A percentile compares a stretch with the other conserved stretches of the same genome.
Evolutionary conservation across 2,888 invertebrate species (phyloP).

Genomic region (Parnassius orleans): DNA sequence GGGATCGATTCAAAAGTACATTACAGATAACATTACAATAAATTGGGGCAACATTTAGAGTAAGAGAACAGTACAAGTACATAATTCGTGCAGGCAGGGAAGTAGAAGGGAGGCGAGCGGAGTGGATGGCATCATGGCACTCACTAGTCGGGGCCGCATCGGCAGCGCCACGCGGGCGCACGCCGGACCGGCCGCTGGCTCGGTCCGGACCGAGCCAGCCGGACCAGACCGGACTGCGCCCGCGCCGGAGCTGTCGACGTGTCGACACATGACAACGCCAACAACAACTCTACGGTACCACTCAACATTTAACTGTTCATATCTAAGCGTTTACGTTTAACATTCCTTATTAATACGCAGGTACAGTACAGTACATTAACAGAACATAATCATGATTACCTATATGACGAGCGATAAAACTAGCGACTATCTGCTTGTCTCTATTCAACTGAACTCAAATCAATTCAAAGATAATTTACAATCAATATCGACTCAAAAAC

Average conservation of each 20-base stretch:
- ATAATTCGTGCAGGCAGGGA: conserved; percentile 76
- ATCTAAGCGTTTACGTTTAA: conserved; percentile 76
- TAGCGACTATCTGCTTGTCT: conserved; percentile 80
- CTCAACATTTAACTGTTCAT: conserved; percentile 77
- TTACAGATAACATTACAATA: conserved; percentile 76
- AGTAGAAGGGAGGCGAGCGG: conserved; percentile 52
- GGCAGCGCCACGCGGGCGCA: conserved; percentile 40
- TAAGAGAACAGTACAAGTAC: conserved; percentile 69
- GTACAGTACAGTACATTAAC: conserved; percentile 66
- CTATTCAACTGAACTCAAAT: conserved; percentile 78
- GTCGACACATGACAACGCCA: conserved; percentile 69
- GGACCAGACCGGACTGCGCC: conserved; percentile 38
- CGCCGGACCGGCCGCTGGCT: conserved; percentile 36
- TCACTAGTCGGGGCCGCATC: conserved; percentile 46
- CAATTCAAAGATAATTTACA: conserved; percentile 75
- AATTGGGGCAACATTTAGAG: conserved; percentile 73
- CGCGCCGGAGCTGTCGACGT: conserved; percentile 57
- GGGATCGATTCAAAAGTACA: conserved; percentile 75
- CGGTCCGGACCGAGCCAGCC: conserved; percentile 34
- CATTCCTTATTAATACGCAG: conserved; percentile 64
- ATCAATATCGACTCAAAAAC: conserved; percentile 78
- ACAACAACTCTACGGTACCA: conserved; percentile 77
- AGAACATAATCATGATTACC: conserved; percentile 78
- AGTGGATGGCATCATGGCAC: conserved; percentile 37
- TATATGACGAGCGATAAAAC: conserved; percentile 79